Percentiles rank a stretch among this genome's conserved stretches.
These are phyloP conservation scores for Harpegnathos saltator DNA, from an alignment of 1,140 invertebrate genomes.

Conservation along the genomic window DNA sequence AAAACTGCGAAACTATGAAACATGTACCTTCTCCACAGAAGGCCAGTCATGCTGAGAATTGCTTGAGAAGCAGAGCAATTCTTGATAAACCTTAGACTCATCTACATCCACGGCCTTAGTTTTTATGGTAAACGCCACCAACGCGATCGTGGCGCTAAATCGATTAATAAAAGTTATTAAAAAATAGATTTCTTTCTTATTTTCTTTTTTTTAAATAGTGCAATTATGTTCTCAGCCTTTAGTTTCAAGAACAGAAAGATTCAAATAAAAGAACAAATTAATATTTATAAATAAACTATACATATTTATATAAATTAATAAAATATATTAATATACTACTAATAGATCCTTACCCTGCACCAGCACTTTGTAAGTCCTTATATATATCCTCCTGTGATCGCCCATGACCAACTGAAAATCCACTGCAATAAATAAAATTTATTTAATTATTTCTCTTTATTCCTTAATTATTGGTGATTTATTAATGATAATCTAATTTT, in stretches of 20 bases:
- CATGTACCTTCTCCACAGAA: slow-evolving; percentile 82
- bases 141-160: slow-evolving; percentile 83
- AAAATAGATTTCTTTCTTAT: slow-evolving; percentile 37
- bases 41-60: slow-evolving; percentile 84
- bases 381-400: slow-evolving; percentile 94
- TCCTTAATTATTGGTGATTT: slow-evolving; percentile 14
- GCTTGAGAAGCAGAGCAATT: slow-evolving; percentile 85
- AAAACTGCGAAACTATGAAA: slow-evolving; percentile 55
- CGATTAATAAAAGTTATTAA: slow-evolving; percentile 79
- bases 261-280: slow-evolving; percentile 19
- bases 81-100: slow-evolving; percentile 85
- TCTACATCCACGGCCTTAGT: slow-evolving; percentile 84
- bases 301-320: neutral
- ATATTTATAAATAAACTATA: neutral
- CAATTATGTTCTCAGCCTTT: slow-evolving; percentile 5
- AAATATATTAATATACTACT: neutral
- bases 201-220: neutral
- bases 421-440: slow-evolving; percentile 87
- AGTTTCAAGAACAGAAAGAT: slow-evolving; percentile 1
- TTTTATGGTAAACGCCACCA: slow-evolving; percentile 85
- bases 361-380: slow-evolving; percentile 90
- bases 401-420: slow-evolving; percentile 91
- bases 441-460: slow-evolving; percentile 2
- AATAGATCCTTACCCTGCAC: slow-evolving; percentile 84
- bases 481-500: neutral